Base-by-base conservation (phyloP, 2,113 vertebrate species). In the Myiagra hebetior region DNA sequence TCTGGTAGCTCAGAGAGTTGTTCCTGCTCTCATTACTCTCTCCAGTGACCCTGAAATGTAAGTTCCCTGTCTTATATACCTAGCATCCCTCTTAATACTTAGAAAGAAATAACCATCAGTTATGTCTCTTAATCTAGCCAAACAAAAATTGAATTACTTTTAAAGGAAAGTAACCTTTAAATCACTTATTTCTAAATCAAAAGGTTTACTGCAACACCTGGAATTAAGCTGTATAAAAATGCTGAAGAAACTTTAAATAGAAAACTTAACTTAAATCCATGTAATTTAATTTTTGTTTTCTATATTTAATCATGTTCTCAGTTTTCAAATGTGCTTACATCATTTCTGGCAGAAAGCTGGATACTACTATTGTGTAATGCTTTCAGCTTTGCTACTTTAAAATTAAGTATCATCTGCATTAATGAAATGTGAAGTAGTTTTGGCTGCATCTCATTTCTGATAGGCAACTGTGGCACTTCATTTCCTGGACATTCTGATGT, bases 41-140 rank as follows among this genome's bases (percentile, higher is more conserved):
- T 99, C 99, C 98, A 99, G 99, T 98, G 99, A 99, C 98, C 99
- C 99, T 97, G 99, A 99, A 99, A 99, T 99, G 99, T 99, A 99
- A 99, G 99, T 99, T 98, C 97, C 96, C 67, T 98, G 97, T 97
- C 98, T 98, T 98, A 87, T 97, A 97, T 95, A 97, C 85, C 91
- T 94, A 91, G 98, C 98, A 97, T 98, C 97, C 95, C 97, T 97
- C 97, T 97, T 96, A 78, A 86, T 93, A 85, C 88, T 94, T 97
- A 65, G 84, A 85, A 96, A 98, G 98, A 98, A 98, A 98, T 98
- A 97, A 76, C 96, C 97, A 97, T 98, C 98, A 97, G 96, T 97
- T 96, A 74, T 89, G 47, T 72, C 84, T 86, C 57, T 47, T 89
- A n/a, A 16, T 77, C n/a, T 50, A 77, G n/a, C 47, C 42, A 62